A percentile compares a stretch with the other conserved stretches of the same genome.
Conservation (phyloP, 1,140 invertebrate genomes). For the Drosophila rufa region DNA sequence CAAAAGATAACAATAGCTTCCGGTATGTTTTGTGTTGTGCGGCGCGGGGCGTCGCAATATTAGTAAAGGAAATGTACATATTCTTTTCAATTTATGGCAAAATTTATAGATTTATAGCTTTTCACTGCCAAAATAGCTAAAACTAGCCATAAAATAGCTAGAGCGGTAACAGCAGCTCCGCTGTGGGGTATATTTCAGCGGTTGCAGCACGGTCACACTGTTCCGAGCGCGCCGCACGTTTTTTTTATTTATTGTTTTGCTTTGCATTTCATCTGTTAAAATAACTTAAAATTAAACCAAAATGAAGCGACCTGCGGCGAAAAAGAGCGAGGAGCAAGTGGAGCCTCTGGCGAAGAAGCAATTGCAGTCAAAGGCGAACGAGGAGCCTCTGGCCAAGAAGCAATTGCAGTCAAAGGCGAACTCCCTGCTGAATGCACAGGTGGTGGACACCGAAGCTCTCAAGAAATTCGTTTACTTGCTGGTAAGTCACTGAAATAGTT, state of each 20-base stretch:
- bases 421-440: constrained; percentile 88
- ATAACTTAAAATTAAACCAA: neutral
- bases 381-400: constrained; percentile 14
- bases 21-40: too few species aligned
- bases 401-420: constrained; percentile 88
- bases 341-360: constrained; percentile 14
- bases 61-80: too few species aligned
- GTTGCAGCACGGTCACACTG: neutral
- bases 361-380: constrained; percentile 88
- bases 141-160: neutral
- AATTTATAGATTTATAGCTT: neutral
- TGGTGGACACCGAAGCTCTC: constrained; percentile 48
- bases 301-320: constrained; percentile 12
- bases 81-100: neutral
- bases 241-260: constrained; percentile 25
- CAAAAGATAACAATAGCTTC: too few species aligned
- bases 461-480: constrained; percentile 33
- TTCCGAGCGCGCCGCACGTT: constrained; percentile 23
- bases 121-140: neutral
- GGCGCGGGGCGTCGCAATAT: too few species aligned
- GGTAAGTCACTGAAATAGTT: constrained; percentile 28
- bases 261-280: neutral
- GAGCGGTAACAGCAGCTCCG: neutral
- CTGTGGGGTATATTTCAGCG: neutral
- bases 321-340: neutral